A percentile compares a stretch with the other conserved stretches of the same genome.
These are phyloP conservation scores for Patella pellucida DNA, from an alignment of 2,888 invertebrate species.

Conservation along the genomic window DNA sequence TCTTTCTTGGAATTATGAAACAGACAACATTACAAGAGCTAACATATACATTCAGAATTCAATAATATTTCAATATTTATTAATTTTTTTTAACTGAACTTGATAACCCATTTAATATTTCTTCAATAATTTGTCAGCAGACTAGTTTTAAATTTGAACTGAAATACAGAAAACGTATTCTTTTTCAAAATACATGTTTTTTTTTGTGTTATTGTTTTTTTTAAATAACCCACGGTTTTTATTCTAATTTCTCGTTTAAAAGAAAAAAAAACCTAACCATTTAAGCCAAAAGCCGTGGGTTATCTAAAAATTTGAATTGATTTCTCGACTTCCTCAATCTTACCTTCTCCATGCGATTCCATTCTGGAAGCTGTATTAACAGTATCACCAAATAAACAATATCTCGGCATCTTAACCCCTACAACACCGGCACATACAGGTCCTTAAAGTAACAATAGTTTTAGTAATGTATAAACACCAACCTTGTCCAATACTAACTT, in stretches of 20 bases:
- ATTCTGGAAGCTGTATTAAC: constrained; percentile 53
- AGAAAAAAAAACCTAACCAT: too few relatives aligned
- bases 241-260: too few relatives aligned
- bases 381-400: constrained; percentile 50
- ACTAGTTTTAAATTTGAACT: too few relatives aligned
- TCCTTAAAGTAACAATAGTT: constrained; percentile 29
- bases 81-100: too few relatives aligned
- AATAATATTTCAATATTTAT: not conserved
- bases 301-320: too few relatives aligned
- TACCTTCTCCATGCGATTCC: constrained; percentile 53
- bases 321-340: not conserved
- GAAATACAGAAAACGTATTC: too few relatives aligned
- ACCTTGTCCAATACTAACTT: not conserved
- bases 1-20: not conserved
- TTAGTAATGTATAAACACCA: not conserved
- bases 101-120: too few relatives aligned
- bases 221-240: too few relatives aligned
- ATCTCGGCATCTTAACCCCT: constrained; percentile 51
- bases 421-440: constrained; percentile 52
- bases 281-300: too few relatives aligned
- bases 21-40: not conserved
- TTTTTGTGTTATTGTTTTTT: too few relatives aligned
- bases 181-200: not conserved
- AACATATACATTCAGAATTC: too few relatives aligned
- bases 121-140: too few relatives aligned